Evolutionary conservation across 2,797 vertebrate species (phyloP).

Genomic region (Podargus strigoides): DNA sequence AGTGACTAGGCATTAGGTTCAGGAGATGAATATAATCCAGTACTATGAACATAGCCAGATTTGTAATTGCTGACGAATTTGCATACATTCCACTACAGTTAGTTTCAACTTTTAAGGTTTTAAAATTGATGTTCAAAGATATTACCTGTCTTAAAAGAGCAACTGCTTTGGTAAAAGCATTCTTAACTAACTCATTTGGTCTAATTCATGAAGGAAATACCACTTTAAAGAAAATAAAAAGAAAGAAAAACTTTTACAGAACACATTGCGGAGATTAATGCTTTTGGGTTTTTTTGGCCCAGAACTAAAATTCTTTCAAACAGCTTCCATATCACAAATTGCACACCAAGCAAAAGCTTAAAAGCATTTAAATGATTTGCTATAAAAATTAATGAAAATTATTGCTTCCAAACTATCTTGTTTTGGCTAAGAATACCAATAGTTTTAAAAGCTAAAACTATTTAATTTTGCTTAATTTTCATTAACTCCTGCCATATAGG

Average conservation of each 20-base stretch:
- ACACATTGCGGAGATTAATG: not conserved
- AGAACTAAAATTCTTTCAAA: not conserved
- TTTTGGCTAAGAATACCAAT: not conserved
- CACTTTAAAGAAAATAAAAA: too few species aligned
- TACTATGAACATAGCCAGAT: not conserved
- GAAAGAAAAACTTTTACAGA: not conserved
- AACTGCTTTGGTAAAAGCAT: not conserved
- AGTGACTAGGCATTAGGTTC: not conserved
- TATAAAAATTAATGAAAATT: not conserved
- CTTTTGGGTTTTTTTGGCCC: not conserved
- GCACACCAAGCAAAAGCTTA: not conserved
- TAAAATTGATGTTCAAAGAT: not conserved
- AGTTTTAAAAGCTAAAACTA: not conserved
- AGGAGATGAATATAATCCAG: not conserved
- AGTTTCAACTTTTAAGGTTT: not conserved
- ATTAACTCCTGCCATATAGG: not conserved
- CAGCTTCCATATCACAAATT: not conserved
- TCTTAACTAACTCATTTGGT: not conserved
- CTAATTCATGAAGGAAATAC: not conserved
- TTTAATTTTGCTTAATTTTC: not conserved
- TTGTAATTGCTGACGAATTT: not conserved
- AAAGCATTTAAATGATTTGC: not conserved
- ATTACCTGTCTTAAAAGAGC: not conserved
- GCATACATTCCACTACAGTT: not conserved
- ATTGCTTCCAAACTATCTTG: not conserved